Conservation (phyloP, 2,797 vertebrate species). For the Brachyalestes nurse region DNA sequence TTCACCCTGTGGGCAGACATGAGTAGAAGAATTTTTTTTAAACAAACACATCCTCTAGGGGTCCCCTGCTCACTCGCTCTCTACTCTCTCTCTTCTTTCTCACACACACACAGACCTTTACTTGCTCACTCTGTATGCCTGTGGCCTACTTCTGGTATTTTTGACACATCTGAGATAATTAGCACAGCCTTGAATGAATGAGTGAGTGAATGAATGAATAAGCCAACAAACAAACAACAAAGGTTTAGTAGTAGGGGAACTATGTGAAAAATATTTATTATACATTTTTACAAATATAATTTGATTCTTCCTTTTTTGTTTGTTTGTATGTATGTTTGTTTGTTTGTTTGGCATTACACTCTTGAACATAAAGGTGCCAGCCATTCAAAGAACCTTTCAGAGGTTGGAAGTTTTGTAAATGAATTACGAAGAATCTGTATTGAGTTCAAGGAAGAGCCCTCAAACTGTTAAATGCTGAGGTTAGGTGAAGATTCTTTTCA, state of each 20-base stretch:
- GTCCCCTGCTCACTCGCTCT: conserved; percentile 36
- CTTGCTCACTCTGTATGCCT: conserved; percentile 9
- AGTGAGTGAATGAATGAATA: not conserved
- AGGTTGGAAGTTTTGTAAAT: no score
- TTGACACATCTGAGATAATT: not conserved
- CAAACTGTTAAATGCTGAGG: no score
- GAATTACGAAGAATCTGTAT: no score
- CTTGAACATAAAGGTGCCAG: no score
- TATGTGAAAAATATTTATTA: not conserved
- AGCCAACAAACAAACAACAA: not conserved
- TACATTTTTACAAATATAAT: not conserved
- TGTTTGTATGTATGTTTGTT: no score
- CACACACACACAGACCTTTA: not conserved
- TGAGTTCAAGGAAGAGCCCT: no score
- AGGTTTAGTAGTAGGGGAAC: not conserved
- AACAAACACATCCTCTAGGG: conserved; percentile 59
- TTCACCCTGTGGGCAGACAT: conserved; percentile 74
- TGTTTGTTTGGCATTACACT: no score
- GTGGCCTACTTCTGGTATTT: not conserved
- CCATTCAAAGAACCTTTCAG: no score
- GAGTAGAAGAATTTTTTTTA: conserved; percentile 66
- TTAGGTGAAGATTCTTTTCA: no score
- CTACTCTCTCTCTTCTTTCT: conserved; percentile 5
- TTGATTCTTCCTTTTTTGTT: no score
- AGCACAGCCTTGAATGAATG: not conserved